Evolutionary conservation across 2,113 vertebrate species (phyloP).

Genomic region (Echinops telfairi): DNA sequence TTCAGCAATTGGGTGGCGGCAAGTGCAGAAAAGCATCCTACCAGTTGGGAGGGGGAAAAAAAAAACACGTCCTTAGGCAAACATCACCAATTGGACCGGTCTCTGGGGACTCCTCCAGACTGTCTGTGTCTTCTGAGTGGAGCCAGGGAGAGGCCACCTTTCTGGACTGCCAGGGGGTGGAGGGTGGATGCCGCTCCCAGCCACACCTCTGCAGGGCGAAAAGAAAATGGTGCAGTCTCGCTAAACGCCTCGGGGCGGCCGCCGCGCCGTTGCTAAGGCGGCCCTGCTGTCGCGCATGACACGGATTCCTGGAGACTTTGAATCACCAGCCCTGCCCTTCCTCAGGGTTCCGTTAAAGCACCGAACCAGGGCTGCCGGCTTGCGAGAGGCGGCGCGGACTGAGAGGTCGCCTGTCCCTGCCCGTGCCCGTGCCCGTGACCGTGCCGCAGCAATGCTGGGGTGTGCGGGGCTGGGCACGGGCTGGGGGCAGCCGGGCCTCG

Average conservation of each 20-base stretch:
- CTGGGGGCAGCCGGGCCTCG: slow-evolving; percentile 64
- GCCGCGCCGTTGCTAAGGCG: slow-evolving; percentile 66
- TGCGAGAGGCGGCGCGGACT: background rate
- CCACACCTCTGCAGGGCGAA: slow-evolving; percentile 85
- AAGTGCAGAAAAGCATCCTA: slow-evolving; percentile 75
- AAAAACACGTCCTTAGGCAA: slow-evolving; percentile 78
- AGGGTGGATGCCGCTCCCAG: slow-evolving; percentile 81
- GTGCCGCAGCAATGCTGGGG: background rate
- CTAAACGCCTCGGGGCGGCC: slow-evolving; percentile 84
- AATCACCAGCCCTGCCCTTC: slow-evolving; percentile 56
- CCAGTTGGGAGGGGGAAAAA: slow-evolving; percentile 41
- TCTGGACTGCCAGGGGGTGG: slow-evolving; percentile 73
- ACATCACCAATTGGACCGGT: slow-evolving; percentile 80
- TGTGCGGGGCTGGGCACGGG: slow-evolving; percentile 37
- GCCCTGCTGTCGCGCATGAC: slow-evolving; percentile 76
- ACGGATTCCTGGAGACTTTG: slow-evolving; percentile 49
- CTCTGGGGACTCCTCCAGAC: slow-evolving; percentile 86
- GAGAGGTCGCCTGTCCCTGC: slow-evolving; percentile 1
- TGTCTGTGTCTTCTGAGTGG: slow-evolving; percentile 83
- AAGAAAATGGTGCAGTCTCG: slow-evolving; percentile 92
- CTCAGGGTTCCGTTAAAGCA: slow-evolving; percentile 22
- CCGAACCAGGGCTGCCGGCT: slow-evolving; percentile 15
- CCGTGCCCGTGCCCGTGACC: no score
- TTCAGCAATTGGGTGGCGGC: slow-evolving; percentile 70
- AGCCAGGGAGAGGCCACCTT: slow-evolving; percentile 86